Percentiles rank a stretch among this genome's conserved stretches.
phyloP scores from a whole-genome alignment of 23 tunicate genomes.

The Halocynthia aurantium region DNA sequence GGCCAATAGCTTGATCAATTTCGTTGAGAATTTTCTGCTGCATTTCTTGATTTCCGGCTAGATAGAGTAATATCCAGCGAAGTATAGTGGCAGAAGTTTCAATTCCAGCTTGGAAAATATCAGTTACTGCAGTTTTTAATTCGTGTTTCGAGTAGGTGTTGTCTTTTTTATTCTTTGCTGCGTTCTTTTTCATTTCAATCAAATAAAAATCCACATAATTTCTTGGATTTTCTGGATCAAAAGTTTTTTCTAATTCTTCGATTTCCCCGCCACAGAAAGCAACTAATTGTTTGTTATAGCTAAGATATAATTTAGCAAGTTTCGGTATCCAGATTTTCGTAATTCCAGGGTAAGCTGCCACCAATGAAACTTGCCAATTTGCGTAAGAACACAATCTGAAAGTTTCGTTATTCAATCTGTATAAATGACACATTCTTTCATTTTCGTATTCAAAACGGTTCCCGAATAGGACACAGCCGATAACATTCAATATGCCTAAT shows the following conservation, averaged over 20 bases:
- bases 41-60: conserved; percentile 22
- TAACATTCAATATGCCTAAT: conserved; percentile 9
- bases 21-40: conserved; percentile 13
- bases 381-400: neutral
- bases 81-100: conserved; percentile 24
- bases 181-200: conserved; percentile 1
- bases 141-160: neutral
- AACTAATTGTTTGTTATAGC: neutral
- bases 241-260: neutral
- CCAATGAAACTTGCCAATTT: neutral
- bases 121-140: neutral
- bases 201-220: conserved; percentile 22
- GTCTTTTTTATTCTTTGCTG: neutral
- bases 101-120: conserved; percentile 25
- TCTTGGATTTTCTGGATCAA: conserved; percentile 15
- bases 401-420: neutral
- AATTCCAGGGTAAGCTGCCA: neutral
- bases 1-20: neutral
- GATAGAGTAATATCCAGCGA: conserved; percentile 11
- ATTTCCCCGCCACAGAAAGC: neutral
- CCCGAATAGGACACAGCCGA: conserved; percentile 1
- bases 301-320: neutral
- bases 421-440: neutral
- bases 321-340: conserved; percentile 19
- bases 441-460: neutral